Evolutionary conservation across 2,888 invertebrate species (phyloP).

Genomic region (Drosophila setosimentum): DNA sequence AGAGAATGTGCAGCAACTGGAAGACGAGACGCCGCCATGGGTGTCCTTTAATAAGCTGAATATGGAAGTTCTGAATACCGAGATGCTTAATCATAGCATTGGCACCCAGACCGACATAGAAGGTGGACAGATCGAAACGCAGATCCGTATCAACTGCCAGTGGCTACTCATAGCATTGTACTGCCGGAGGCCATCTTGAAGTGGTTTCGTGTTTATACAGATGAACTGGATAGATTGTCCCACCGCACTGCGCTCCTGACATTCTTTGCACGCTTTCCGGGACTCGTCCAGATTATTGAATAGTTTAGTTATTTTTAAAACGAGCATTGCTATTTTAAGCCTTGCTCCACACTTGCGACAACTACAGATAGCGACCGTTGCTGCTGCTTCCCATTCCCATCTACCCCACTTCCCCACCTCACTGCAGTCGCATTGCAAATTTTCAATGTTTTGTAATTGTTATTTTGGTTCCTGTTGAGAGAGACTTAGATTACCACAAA

Average conservation of each 20-base stretch:
- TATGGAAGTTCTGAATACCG: neutral
- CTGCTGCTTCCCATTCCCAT: neutral
- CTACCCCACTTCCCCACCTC: neutral
- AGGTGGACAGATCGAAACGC: neutral
- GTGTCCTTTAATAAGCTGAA: constrained; percentile 34
- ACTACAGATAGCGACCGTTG: constrained; percentile 4
- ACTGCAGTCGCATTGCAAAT: neutral
- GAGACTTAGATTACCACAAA: constrained; percentile 11
- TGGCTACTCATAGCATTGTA: neutral
- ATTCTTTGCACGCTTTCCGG: neutral
- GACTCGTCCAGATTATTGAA: constrained; percentile 1
- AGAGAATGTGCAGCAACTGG: constrained; percentile 23
- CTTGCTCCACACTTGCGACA: neutral
- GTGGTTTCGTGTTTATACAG: too few relatives aligned
- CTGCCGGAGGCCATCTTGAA: neutral
- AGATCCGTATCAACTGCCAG: neutral
- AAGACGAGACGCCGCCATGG: constrained; percentile 48
- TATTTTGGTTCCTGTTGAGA: neutral
- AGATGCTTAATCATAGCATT: neutral
- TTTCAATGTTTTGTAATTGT: constrained; percentile 3
- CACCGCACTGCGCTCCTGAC: constrained; percentile 23
- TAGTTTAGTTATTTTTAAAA: constrained; percentile 43
- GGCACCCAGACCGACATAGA: neutral
- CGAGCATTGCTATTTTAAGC: constrained; percentile 44
- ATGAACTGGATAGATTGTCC: too few relatives aligned